Conservation (phyloP, 2,888 invertebrate species). For the Mellilla xanthometata region DNA sequence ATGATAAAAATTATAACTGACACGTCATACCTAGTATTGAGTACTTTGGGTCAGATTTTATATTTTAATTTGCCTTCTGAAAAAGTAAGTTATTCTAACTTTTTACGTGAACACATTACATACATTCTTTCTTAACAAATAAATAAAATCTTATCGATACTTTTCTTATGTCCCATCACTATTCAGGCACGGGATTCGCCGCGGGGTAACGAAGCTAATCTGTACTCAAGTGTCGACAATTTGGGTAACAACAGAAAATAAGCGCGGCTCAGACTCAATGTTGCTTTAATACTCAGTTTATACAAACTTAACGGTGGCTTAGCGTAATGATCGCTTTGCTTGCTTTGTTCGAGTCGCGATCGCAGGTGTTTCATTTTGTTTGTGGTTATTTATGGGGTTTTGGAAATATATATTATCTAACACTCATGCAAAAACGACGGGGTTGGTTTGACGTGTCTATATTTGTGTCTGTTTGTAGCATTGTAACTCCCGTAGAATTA, state of each 20-base stretch:
- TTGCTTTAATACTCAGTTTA: slow-evolving; percentile 56
- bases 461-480: too few species aligned
- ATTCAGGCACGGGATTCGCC: slow-evolving; percentile 62
- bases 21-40: too few species aligned
- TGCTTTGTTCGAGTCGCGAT: slow-evolving; percentile 10
- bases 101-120: too few species aligned
- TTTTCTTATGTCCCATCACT: slow-evolving; percentile 40
- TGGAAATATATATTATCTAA: too few species aligned
- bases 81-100: too few species aligned
- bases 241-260: slow-evolving; percentile 82
- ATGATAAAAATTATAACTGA: too few species aligned
- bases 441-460: too few species aligned
- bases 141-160: slow-evolving; percentile 23
- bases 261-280: slow-evolving; percentile 61
- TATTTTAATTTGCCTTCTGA: too few species aligned
- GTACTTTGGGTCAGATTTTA: too few species aligned
- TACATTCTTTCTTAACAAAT: too few species aligned
- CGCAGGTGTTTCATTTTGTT: not conserved
- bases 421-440: too few species aligned
- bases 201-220: slow-evolving; percentile 82
- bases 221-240: slow-evolving; percentile 82
- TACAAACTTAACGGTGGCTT: slow-evolving; percentile 46
- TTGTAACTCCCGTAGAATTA: too few species aligned
- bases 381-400: not conserved
- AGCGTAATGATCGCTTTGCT: slow-evolving; percentile 41